Percentiles rank a stretch among this genome's conserved stretches.
Evolutionary conservation across 2,888 invertebrate species (phyloP).

Genomic region (Hoplodrina ambigua): DNA sequence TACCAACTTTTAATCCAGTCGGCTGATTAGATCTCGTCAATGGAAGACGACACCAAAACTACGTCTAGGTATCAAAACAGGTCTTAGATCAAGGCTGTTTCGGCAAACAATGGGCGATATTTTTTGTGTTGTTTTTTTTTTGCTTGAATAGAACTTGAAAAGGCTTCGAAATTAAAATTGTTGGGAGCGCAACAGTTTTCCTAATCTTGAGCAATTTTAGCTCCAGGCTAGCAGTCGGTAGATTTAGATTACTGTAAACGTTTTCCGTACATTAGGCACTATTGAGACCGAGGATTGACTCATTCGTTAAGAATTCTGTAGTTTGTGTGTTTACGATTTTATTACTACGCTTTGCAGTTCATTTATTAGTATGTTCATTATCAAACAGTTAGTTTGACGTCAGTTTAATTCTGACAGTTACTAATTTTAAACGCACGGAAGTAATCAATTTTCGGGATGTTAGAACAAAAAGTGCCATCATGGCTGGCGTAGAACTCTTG

Average conservation of each 20-base stretch:
- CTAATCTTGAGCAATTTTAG: slow-evolving; percentile 41
- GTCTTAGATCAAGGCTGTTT: slow-evolving; percentile 32
- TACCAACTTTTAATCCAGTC: background rate
- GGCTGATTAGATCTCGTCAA: slow-evolving; percentile 17
- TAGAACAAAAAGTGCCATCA: slow-evolving; percentile 40
- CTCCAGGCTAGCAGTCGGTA: slow-evolving; percentile 24
- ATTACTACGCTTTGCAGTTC: slow-evolving; percentile 45
- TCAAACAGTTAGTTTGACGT: slow-evolving; percentile 47
- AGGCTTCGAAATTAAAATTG: slow-evolving; percentile 18
- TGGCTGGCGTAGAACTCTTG: slow-evolving; percentile 32
- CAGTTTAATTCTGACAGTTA: slow-evolving; percentile 6
- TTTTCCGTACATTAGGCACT: slow-evolving; percentile 44
- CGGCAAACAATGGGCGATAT: slow-evolving; percentile 26
- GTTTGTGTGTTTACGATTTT: slow-evolving; percentile 52
- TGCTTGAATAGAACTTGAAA: slow-evolving; percentile 21
- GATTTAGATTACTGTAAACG: slow-evolving; percentile 35
- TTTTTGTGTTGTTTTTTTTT: slow-evolving; percentile 48
- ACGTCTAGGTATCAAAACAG: slow-evolving; percentile 12
- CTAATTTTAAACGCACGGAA: slow-evolving; percentile 34
- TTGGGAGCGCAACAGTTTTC: slow-evolving; percentile 37
- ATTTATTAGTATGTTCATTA: slow-evolving; percentile 47
- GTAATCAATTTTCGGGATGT: slow-evolving; percentile 39
- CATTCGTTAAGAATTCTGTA: slow-evolving; percentile 41
- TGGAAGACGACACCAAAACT: slow-evolving; percentile 7
- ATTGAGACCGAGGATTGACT: slow-evolving; percentile 41